Evolutionary conservation across 2,888 invertebrate species (phyloP).

Genomic region (Amiota communis): DNA sequence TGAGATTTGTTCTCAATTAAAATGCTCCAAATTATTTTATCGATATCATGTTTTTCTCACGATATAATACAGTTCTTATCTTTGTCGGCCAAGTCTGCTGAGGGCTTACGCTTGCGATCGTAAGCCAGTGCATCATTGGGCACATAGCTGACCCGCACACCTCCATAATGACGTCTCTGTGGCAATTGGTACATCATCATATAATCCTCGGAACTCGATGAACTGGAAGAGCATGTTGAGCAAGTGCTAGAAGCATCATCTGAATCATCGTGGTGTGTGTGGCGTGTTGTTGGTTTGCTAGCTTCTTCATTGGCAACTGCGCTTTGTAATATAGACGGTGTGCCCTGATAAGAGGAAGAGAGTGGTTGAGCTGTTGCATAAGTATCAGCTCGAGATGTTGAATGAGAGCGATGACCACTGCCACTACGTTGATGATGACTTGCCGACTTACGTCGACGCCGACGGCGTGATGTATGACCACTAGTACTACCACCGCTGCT

Average conservation of each 20-base stretch:
- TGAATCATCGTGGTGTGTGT: slow-evolving; percentile 71
- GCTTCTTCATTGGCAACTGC: slow-evolving; percentile 35
- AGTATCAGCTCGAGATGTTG: slow-evolving; percentile 68
- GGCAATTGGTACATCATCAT: slow-evolving; percentile 90
- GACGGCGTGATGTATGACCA: slow-evolving; percentile 55
- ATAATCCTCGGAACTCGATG: slow-evolving; percentile 88
- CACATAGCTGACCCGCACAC: slow-evolving; percentile 92
- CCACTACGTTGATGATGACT: slow-evolving; percentile 67
- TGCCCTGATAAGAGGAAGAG: slow-evolving; percentile 69
- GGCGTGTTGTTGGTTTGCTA: slow-evolving; percentile 48
- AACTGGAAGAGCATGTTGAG: slow-evolving; percentile 91
- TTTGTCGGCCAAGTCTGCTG: slow-evolving; percentile 73
- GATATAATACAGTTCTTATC: slow-evolving; percentile 90
- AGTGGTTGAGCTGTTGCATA: slow-evolving; percentile 69
- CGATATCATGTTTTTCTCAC: slow-evolving; percentile 75
- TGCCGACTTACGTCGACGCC: slow-evolving; percentile 68
- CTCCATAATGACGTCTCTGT: slow-evolving; percentile 87
- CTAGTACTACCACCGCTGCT: slow-evolving; percentile 61
- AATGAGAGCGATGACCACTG: slow-evolving; percentile 65
- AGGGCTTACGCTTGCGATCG: slow-evolving; percentile 80
- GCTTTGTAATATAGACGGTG: slow-evolving; percentile 56
- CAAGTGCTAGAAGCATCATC: slow-evolving; percentile 87
- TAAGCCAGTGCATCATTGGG: slow-evolving; percentile 92
- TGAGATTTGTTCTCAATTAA: slow-evolving; percentile 53
- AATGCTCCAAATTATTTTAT: slow-evolving; percentile 45